phyloP scores from a whole-genome alignment of 2,797 vertebrate species.

The Nasua narica region DNA sequence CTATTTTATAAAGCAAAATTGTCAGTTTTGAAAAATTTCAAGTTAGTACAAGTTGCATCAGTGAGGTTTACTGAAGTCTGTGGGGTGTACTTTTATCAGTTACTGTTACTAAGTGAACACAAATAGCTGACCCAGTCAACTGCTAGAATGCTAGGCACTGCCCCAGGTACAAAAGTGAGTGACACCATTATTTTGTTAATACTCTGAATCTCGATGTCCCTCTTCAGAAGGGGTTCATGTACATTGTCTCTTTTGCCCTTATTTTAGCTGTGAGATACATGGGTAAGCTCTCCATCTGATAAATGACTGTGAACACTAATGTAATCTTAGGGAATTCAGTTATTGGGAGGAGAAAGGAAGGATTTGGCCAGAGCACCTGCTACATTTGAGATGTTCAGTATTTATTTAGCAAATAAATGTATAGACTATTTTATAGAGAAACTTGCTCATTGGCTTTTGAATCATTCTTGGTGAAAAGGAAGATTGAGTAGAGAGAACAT shows the following conservation, averaged over 20 bases:
- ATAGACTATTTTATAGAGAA: background rate
- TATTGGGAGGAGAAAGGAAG: background rate
- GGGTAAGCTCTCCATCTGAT: background rate
- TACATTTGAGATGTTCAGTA: background rate
- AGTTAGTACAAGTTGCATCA: background rate
- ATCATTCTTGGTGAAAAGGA: background rate
- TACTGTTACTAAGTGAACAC: background rate
- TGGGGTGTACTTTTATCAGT: background rate
- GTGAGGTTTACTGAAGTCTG: background rate
- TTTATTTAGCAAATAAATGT: conserved; percentile 24
- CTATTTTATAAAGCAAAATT: background rate
- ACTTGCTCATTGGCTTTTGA: background rate
- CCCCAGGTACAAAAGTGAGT: background rate
- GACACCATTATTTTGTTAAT: background rate
- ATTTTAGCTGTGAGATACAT: background rate
- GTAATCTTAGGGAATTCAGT: background rate
- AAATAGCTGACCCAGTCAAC: background rate
- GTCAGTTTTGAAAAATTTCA: background rate
- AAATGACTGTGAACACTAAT: background rate
- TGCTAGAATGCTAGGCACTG: background rate
- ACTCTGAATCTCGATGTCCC: background rate
- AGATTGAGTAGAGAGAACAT: background rate
- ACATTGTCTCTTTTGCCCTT: background rate
- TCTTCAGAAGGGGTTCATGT: background rate
- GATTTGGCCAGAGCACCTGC: background rate